Evolutionary conservation across 2,113 vertebrate genomes (phyloP).

Genomic region (Crotalus horridus): DNA sequence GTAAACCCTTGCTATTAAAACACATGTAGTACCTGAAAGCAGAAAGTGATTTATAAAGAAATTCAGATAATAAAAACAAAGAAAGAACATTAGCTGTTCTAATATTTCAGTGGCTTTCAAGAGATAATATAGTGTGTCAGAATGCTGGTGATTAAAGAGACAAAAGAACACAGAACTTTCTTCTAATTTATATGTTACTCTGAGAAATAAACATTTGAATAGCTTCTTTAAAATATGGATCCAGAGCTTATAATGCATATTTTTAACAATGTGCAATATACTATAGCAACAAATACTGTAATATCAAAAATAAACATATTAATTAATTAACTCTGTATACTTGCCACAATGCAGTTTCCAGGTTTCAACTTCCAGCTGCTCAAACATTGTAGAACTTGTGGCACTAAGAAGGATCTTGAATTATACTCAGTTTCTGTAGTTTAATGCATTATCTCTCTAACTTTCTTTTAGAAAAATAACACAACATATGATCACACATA

Average conservation of each 20-base stretch:
- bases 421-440: neutral
- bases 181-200: too few relatives aligned
- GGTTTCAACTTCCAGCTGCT: neutral
- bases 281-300: neutral
- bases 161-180: neutral
- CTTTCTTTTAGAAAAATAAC: neutral
- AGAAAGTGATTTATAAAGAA: neutral
- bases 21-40: neutral
- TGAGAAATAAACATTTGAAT: neutral
- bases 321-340: neutral
- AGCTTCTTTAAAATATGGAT: neutral
- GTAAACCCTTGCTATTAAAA: neutral
- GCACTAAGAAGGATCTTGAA: neutral
- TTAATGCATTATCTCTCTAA: neutral
- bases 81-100: neutral
- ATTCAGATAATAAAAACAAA: neutral
- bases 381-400: neutral
- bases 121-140: neutral
- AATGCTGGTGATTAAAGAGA: neutral
- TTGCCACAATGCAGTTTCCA: neutral
- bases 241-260: neutral
- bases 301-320: neutral
- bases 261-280: neutral
- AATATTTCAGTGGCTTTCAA: neutral
- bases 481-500: too few relatives aligned